These are phyloP conservation scores for Sphenodon punctatus DNA, from an alignment of 2,797 vertebrate genomes.

Conservation along the genomic window DNA sequence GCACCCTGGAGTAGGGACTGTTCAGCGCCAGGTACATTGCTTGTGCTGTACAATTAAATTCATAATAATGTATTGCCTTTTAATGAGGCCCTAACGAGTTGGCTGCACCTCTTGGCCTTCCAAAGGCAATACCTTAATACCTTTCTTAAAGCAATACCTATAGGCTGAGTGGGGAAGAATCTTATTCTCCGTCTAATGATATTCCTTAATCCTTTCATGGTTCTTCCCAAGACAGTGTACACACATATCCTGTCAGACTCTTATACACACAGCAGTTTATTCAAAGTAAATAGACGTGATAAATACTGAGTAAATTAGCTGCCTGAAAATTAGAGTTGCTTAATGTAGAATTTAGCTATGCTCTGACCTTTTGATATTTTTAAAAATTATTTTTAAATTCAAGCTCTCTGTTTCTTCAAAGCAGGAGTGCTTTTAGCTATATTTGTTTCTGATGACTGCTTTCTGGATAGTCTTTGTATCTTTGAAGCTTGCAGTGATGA, in stretches of 20 bases:
- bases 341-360: constrained; percentile 22
- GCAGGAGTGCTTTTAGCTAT: not conserved
- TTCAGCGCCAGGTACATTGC: too few relatives aligned
- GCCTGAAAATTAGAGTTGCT: constrained; percentile 28
- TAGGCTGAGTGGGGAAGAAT: constrained; percentile 13
- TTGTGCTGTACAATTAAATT: too few relatives aligned
- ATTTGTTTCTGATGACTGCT: not conserved
- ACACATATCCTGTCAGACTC: constrained; percentile 49
- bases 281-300: constrained; percentile 31
- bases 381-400: not conserved
- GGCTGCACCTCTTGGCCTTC: not conserved
- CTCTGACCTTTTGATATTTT: constrained; percentile 20
- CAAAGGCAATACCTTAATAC: not conserved
- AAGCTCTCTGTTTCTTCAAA: not conserved
- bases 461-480: not conserved
- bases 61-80: too few relatives aligned
- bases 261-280: constrained; percentile 53
- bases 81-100: not conserved
- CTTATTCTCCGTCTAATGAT: not conserved
- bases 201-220: constrained; percentile 16
- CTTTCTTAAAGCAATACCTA: constrained; percentile 3
- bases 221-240: constrained; percentile 44
- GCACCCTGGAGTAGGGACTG: too few relatives aligned
- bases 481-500: not conserved
- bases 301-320: constrained; percentile 13